Percentiles rank a stretch among this genome's conserved stretches.
Evolutionary conservation across 2,888 invertebrate species (phyloP).

Genomic region (Clunio marinus): DNA sequence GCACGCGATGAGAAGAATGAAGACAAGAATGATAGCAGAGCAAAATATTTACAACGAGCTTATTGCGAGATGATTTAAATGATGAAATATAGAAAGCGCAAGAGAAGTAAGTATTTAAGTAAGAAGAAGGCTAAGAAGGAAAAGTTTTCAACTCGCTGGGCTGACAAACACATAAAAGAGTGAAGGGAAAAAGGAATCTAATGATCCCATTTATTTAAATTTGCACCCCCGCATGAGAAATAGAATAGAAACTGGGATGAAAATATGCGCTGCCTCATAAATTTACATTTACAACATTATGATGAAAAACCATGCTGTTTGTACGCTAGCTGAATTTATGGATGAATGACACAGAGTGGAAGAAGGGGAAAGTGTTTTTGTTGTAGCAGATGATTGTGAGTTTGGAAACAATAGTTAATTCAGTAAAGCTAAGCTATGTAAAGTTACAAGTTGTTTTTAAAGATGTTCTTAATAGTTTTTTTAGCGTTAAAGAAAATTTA

Average conservation of each 20-base stretch:
- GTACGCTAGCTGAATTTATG: slow-evolving; percentile 9
- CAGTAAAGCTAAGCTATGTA: too few relatives aligned
- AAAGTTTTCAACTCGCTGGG: background rate
- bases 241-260: background rate
- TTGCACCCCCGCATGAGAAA: slow-evolving; percentile 4
- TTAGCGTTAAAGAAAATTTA: too few relatives aligned
- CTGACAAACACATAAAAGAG: background rate
- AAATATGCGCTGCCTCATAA: slow-evolving; percentile 34
- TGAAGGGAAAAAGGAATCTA: slow-evolving; percentile 15
- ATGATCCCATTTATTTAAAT: slow-evolving; percentile 37
- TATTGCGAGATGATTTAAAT: background rate
- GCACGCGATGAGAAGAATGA: background rate
- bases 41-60: background rate
- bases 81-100: background rate
- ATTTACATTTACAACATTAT: slow-evolving; percentile 34
- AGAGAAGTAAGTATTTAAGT: too few relatives aligned
- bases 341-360: too few relatives aligned
- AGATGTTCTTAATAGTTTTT: too few relatives aligned
- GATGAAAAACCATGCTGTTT: slow-evolving; percentile 34
- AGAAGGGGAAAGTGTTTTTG: too few relatives aligned
- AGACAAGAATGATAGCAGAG: background rate
- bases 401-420: too few relatives aligned
- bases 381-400: too few relatives aligned
- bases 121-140: background rate
- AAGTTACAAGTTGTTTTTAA: too few relatives aligned